Evolutionary conservation across 2,113 vertebrate species (phyloP).

Genomic region (Podocnemis expansa): DNA sequence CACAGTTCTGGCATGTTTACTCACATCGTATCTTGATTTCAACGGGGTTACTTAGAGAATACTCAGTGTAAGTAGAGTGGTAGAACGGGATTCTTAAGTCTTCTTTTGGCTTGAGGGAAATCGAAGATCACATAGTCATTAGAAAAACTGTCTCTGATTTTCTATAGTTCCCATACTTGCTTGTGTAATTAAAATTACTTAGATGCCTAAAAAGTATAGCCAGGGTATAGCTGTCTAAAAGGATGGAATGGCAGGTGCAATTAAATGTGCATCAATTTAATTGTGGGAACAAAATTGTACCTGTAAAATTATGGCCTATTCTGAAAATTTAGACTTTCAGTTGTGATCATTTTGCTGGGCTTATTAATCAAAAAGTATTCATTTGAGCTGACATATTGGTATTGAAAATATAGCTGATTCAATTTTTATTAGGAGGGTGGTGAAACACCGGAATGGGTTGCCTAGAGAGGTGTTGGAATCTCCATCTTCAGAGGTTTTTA

Average conservation of each 20-base stretch:
- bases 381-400: background rate
- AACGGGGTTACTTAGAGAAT: background rate
- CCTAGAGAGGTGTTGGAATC: too few species aligned
- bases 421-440: too few species aligned
- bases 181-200: background rate
- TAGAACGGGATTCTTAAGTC: background rate
- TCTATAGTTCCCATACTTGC: background rate
- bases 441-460: too few species aligned
- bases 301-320: background rate
- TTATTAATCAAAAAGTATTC: slow-evolving; percentile 1
- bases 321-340: background rate
- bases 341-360: background rate
- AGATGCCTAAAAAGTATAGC: background rate
- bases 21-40: background rate
- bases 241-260: background rate
- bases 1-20: background rate
- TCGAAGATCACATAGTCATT: background rate
- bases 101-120: background rate
- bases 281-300: background rate
- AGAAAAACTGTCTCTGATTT: background rate
- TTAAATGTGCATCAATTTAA: background rate
- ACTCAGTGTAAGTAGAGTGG: background rate
- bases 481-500: too few species aligned
- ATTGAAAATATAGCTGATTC: background rate
- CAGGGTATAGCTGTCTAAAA: background rate